Base-by-base conservation (phyloP, 2,797 vertebrate genomes). In the Syngnathus acus region DNA sequence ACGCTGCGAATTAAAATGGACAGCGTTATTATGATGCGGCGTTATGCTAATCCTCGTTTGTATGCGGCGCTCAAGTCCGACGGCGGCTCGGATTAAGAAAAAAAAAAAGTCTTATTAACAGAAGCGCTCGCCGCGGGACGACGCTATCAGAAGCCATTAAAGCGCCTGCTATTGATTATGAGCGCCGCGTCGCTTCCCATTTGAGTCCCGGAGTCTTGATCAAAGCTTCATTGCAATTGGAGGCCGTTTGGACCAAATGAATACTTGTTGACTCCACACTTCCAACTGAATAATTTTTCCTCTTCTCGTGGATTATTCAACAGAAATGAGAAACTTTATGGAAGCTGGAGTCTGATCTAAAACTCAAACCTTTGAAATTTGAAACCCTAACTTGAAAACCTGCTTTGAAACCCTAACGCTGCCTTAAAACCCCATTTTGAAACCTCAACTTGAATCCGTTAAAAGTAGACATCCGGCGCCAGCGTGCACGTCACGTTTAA, bases 11-110 rank as follows among this genome's bases (percentile, higher is more conserved):
- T 78, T 47, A 19, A 65, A 75, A 75, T 72, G 75, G 66, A 66
- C 68, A 26, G 62, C 68, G 68, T 66, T n/a, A 37, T 74, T 80
- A 76, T 78, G 68, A 76, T 14, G 71, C 65, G 23, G 67, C 65
- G 16, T 75, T 68, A 69, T 16, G 13, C 70, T 80, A 77, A 72
- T 78, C 77, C 72, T 70, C 72, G 40, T 80, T 72, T 65, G 42
- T 65, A 48, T 58, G 55, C 55, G 1, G 5, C 26, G 32, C 55
- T 37, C 32, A 37, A 58, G 14, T 58, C 26, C 16, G 55, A 37
- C 54, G 23, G 54, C 13, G 23, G 26, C 13, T 6, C 3, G 54
- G 26, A 37, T 57, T 57, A 55, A 32, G 26, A 23, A 54, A 21
- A 55, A 26, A 32, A 57, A 57, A 16, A 57, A 57, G 9, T 16